Evolutionary conservation across 2,113 vertebrate genomes (phyloP).

Genomic region (Struthio camelus): DNA sequence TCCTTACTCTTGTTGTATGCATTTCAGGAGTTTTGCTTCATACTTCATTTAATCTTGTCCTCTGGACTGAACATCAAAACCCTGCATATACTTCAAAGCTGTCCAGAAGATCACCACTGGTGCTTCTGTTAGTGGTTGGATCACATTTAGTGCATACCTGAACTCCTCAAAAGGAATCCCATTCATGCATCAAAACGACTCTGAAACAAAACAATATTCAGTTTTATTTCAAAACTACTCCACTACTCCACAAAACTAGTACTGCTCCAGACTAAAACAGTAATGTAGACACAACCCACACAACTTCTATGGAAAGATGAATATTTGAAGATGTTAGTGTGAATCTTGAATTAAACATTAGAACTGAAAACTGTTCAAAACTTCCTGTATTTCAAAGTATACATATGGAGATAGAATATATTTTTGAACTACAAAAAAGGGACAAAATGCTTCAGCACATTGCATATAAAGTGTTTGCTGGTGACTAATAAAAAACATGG

Average conservation of each 20-base stretch:
- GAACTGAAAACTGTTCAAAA: not conserved
- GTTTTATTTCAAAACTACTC: not conserved
- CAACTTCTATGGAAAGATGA: not conserved
- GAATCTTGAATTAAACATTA: conserved; percentile 40
- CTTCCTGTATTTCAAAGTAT: not conserved
- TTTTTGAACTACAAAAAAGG: not conserved
- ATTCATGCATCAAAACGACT: not conserved
- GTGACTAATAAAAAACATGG: not conserved
- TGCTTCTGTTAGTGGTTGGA: not conserved
- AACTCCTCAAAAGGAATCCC: not conserved
- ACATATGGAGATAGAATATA: not conserved
- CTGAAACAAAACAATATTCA: not conserved
- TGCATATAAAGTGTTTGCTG: not conserved
- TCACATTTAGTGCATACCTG: not conserved
- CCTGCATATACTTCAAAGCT: not conserved
- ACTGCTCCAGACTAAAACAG: not conserved
- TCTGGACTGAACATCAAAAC: not conserved
- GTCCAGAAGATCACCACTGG: not conserved
- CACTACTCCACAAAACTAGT: not conserved
- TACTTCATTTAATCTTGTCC: not conserved
- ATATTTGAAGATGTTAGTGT: not conserved
- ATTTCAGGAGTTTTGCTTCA: not conserved
- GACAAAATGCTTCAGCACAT: not conserved
- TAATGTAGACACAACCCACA: not conserved
- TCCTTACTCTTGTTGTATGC: not conserved